Evolutionary conservation across 1,140 invertebrate genomes (phyloP).

Genomic region (Macrostomum lignano): DNA sequence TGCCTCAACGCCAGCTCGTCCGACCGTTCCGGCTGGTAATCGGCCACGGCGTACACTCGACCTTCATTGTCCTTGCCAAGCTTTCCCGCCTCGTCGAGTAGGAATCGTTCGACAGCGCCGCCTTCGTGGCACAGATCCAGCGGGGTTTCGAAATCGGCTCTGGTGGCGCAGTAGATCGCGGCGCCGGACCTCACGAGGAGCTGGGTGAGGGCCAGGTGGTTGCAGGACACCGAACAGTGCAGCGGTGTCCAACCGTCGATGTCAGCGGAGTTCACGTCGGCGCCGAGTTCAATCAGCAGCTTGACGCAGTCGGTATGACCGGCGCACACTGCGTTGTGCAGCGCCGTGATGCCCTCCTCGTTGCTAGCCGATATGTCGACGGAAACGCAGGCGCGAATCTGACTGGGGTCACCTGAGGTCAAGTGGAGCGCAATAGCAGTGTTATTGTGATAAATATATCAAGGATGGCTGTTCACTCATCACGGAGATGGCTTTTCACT

Average conservation of each 20-base stretch:
- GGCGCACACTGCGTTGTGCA: slow-evolving; percentile 87
- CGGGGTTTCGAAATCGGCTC: slow-evolving; percentile 86
- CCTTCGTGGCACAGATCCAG: slow-evolving; percentile 92
- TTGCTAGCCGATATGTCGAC: too few relatives aligned
- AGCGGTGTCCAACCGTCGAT: slow-evolving; percentile 63
- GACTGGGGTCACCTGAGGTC: slow-evolving; percentile 35
- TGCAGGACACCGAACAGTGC: slow-evolving; percentile 90
- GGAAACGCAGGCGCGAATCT: too few relatives aligned
- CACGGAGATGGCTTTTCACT: too few relatives aligned
- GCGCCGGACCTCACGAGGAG: slow-evolving; percentile 90
- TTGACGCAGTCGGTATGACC: slow-evolving; percentile 44
- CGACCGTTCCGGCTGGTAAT: too few relatives aligned
- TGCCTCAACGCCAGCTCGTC: too few relatives aligned
- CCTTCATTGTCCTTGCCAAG: too few relatives aligned
- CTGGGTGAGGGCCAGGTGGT: slow-evolving; percentile 87
- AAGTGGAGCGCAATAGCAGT: too few relatives aligned
- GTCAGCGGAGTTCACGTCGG: slow-evolving; percentile 53
- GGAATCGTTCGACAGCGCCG: too few relatives aligned
- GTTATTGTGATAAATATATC: too few relatives aligned
- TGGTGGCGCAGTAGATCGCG: slow-evolving; percentile 82
- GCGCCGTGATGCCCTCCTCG: slow-evolving; percentile 71
- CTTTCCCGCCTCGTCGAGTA: too few relatives aligned
- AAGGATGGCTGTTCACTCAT: too few relatives aligned
- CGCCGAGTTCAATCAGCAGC: slow-evolving; percentile 30
- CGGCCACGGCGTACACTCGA: too few relatives aligned